Base-by-base conservation (phyloP, 2,888 invertebrate genomes). In the Smittia aterrima region DNA sequence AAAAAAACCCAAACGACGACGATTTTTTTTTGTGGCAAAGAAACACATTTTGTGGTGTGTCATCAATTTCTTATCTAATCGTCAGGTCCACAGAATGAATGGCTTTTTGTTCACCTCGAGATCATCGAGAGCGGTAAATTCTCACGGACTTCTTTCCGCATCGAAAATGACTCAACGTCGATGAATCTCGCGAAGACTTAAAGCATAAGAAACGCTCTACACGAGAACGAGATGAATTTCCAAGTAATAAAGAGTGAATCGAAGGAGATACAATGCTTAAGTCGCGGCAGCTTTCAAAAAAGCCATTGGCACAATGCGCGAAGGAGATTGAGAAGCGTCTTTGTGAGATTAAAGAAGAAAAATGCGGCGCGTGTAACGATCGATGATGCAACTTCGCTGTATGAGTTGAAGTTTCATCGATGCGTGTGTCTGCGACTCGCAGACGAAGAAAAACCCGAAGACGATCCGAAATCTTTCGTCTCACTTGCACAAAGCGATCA, bases 21-120 rank as follows among this genome's bases (percentile, higher is more conserved):
- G 47, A 13, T 47, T 47, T n/a, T 47, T 47, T n/a, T 47, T n/a
- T 16, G 16, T 11, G n/a, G n/a, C n/a, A n/a, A 47, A 47, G 58
- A 58, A n/a, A 58, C 9, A 58, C 22, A 22, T 47, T 47, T 58
- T 20, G 25, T 27, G 58, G 58, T 58, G 58, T 54, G 32, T 53
- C 54, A 70, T 53, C 70, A 70, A 9, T 40, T n/a, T 54, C 53
- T 70, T 70, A 70, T 70, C 70, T 70, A 70, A 70, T 70, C 70
- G 16, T 18, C 67, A 40, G n/a, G 1, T 13, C 25, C 3, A 6
- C 40, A 18, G 18, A 70, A 70, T 54, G 70, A 25, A 70, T 70
- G 54, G 70, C 54, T 25, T 70, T 70, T 54, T 54, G 27, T 70
- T 70, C 70, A 70, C 70, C 54, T 70, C 16, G 41, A 70, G 70